Evolutionary conservation across 2,888 invertebrate species (phyloP).

Genomic region (Thysanoteuthis rhombus): DNA sequence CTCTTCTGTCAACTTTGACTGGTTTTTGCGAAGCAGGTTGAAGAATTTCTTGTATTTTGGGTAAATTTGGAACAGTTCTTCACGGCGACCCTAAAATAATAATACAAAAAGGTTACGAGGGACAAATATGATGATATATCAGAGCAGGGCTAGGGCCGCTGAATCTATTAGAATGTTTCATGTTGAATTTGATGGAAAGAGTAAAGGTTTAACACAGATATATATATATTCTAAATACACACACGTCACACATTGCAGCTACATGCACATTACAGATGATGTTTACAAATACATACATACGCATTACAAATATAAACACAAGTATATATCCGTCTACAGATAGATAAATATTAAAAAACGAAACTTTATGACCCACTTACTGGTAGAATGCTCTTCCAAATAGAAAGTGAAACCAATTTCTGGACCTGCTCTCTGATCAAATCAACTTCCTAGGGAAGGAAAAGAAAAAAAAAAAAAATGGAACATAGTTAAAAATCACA

Average conservation of each 20-base stretch:
- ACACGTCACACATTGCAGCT: too few relatives aligned
- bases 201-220: too few relatives aligned
- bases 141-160: too few relatives aligned
- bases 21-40: slow-evolving; percentile 87
- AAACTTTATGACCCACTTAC: slow-evolving; percentile 69
- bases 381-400: slow-evolving; percentile 84
- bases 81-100: slow-evolving; percentile 76
- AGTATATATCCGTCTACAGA: too few relatives aligned
- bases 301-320: too few relatives aligned
- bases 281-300: not conserved
- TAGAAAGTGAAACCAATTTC: slow-evolving; percentile 87
- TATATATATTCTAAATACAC: too few relatives aligned
- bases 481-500: not conserved
- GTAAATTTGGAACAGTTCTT: slow-evolving; percentile 84
- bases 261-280: too few relatives aligned
- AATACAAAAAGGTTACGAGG: too few relatives aligned
- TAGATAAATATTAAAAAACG: slow-evolving; percentile 34
- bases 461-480: not conserved
- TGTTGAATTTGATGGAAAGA: too few relatives aligned
- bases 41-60: slow-evolving; percentile 93
- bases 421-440: slow-evolving; percentile 92
- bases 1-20: slow-evolving; percentile 67
- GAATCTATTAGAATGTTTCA: too few relatives aligned
- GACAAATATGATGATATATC: too few relatives aligned
- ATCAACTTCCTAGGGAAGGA: slow-evolving; percentile 78